phyloP scores from a whole-genome alignment of 2,113 vertebrate species.

The Hippolais icterina region DNA sequence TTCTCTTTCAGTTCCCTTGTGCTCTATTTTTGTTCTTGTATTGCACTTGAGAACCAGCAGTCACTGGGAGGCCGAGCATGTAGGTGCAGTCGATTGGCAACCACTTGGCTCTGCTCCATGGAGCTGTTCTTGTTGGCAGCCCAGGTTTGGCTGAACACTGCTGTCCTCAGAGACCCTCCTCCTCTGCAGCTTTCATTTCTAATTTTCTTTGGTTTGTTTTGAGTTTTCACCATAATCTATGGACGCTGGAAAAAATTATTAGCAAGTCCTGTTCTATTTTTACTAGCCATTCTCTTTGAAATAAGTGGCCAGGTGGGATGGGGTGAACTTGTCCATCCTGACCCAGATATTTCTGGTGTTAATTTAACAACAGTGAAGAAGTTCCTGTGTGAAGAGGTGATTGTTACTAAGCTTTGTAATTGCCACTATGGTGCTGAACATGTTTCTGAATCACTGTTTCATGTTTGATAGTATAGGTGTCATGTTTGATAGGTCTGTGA shows the following conservation, averaged over 20 bases:
- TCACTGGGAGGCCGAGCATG: accelerated
- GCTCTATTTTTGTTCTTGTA: background rate
- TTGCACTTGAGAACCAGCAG: background rate
- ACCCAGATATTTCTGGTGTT: background rate
- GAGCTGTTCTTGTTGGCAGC: background rate
- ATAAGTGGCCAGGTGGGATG: background rate
- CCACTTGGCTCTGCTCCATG: background rate
- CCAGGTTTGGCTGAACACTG: background rate
- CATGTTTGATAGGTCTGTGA: background rate
- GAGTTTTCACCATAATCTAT: background rate
- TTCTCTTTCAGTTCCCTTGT: constrained; percentile 55
- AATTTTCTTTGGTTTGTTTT: background rate
- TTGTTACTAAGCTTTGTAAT: background rate
- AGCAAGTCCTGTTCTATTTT: background rate
- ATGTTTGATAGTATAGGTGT: background rate
- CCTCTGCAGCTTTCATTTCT: background rate
- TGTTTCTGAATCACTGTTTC: background rate
- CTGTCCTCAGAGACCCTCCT: background rate
- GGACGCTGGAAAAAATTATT: background rate
- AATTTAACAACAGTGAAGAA: background rate
- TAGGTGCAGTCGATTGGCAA: background rate
- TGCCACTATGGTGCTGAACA: background rate
- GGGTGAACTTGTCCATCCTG: background rate
- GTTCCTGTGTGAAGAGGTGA: background rate
- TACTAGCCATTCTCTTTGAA: background rate